These are phyloP conservation scores for Solen grandis DNA, from an alignment of 1,140 invertebrate genomes.

Conservation along the genomic window DNA sequence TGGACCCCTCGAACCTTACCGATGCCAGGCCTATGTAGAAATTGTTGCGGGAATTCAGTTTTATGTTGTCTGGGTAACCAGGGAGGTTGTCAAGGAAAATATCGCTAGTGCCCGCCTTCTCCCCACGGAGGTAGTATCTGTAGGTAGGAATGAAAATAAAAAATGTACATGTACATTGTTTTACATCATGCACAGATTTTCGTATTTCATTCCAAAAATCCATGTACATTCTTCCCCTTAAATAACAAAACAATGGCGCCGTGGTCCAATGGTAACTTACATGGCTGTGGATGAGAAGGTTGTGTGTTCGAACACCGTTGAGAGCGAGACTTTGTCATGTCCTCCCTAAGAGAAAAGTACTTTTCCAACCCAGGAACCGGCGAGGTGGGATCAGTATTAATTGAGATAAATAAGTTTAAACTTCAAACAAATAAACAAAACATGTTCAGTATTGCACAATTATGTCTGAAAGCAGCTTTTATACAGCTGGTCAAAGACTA, in stretches of 20 bases:
- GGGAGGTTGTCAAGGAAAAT: slow-evolving; percentile 90
- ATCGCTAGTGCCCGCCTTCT: slow-evolving; percentile 84
- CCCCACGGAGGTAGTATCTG: slow-evolving; percentile 67
- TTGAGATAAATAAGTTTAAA: too few relatives aligned
- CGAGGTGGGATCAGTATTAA: too few relatives aligned
- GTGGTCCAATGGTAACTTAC: too few relatives aligned
- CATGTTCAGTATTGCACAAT: too few relatives aligned
- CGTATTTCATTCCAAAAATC: not conserved
- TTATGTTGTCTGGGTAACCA: slow-evolving; percentile 90
- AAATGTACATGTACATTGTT: not conserved
- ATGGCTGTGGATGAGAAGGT: too few relatives aligned
- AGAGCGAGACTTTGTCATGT: too few relatives aligned
- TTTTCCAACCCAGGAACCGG: too few relatives aligned
- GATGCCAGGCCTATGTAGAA: slow-evolving; percentile 85
- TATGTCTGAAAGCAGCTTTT: too few relatives aligned
- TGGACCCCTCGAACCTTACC: slow-evolving; percentile 69
- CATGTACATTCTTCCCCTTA: not conserved
- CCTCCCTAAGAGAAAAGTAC: too few relatives aligned
- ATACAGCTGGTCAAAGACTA: too few relatives aligned
- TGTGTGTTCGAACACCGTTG: not conserved
- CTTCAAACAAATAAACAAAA: too few relatives aligned
- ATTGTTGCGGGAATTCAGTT: slow-evolving; percentile 85
- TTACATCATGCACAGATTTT: not conserved
- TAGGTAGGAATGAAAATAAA: slow-evolving; percentile 10
- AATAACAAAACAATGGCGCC: not conserved